phyloP scores from a whole-genome alignment of 1,140 invertebrate species.

The Orchestia grillus region DNA sequence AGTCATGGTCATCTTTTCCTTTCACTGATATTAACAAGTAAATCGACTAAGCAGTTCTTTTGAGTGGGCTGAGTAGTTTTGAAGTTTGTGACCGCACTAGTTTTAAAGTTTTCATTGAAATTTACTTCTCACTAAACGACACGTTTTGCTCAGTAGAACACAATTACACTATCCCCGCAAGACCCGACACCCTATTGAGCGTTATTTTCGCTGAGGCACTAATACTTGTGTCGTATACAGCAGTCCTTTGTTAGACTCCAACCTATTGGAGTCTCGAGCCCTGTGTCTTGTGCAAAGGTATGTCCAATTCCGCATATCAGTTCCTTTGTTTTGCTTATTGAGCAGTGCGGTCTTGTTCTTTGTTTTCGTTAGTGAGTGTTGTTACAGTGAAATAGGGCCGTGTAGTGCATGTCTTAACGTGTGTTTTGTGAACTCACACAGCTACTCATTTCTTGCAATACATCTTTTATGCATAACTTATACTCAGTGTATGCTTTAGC shows the following conservation, averaged over 20 bases:
- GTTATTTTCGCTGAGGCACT: neutral
- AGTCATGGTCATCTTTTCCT: too few species aligned
- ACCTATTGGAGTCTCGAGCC: neutral
- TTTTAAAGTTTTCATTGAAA: too few species aligned
- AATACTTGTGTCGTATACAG: neutral
- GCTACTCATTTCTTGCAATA: neutral
- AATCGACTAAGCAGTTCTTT: too few species aligned
- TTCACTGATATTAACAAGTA: too few species aligned
- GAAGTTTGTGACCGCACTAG: too few species aligned
- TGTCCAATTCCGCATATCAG: neutral
- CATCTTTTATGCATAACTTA: neutral
- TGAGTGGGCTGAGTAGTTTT: too few species aligned
- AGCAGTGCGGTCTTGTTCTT: neutral
- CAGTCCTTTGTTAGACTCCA: neutral
- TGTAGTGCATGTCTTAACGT: neutral
- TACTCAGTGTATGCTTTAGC: neutral
- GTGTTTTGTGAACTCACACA: neutral
- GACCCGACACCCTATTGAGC: too few species aligned
- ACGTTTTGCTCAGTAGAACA: too few species aligned
- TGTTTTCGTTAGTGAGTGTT: neutral
- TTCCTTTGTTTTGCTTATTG: neutral
- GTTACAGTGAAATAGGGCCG: neutral
- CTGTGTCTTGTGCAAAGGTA: constrained; percentile 6
- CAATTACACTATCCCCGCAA: too few species aligned
- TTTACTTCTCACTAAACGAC: too few species aligned